Evolutionary conservation across 2,113 vertebrate genomes (phyloP).

Genomic region (Todiramphus chloris): DNA sequence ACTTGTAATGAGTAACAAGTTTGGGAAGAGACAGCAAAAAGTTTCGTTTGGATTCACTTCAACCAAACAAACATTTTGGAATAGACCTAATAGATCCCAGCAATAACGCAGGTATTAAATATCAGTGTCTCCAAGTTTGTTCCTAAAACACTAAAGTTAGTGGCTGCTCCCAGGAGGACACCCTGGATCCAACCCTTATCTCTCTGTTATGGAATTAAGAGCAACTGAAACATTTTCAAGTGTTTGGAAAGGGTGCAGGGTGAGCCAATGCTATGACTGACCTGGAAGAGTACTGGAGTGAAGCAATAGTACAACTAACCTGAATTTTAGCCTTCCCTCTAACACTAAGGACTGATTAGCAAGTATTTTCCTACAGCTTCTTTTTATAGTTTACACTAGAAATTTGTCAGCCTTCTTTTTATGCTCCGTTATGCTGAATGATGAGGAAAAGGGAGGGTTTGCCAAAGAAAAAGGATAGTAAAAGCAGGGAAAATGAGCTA

Average conservation of each 20-base stretch:
- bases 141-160: not conserved
- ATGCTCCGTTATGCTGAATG: conserved; percentile 53
- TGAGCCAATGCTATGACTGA: not conserved
- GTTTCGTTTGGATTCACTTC: not conserved
- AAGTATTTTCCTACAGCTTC: not conserved
- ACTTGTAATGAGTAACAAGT: not conserved
- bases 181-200: not conserved
- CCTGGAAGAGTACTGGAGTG: not conserved
- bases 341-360: not conserved
- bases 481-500: conserved; percentile 63
- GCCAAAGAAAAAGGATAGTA: conserved; percentile 54
- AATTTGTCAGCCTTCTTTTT: conserved; percentile 47
- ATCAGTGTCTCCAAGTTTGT: not conserved
- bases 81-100: not conserved
- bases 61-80: not conserved
- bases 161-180: not conserved
- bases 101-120: not conserved
- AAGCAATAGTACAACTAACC: not conserved
- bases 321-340: not conserved
- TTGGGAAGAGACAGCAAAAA: not conserved
- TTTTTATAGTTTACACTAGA: conserved; percentile 36
- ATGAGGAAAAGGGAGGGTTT: conserved; percentile 23
- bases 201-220: not conserved
- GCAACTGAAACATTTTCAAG: not conserved
- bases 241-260: not conserved